Percentiles rank a stretch among this genome's conserved stretches.
Evolutionary conservation across 2,797 vertebrate genomes (phyloP).

Genomic region (Coluber constrictor): DNA sequence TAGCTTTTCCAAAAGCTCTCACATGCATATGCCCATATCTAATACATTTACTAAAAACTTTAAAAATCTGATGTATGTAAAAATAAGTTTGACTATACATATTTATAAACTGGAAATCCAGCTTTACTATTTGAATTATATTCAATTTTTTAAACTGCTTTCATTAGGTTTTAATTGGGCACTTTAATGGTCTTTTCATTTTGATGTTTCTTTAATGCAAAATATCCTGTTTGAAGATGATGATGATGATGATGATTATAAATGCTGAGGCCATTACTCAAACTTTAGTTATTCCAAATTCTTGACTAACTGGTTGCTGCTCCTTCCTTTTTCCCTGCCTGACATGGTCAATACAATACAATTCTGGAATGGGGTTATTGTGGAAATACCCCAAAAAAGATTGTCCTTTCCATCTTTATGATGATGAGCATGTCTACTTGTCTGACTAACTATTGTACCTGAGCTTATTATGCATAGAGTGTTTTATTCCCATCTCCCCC

Average conservation of each 20-base stretch:
- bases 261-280: slow-evolving; percentile 68
- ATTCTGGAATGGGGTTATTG: slow-evolving; percentile 19
- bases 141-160: slow-evolving; percentile 27
- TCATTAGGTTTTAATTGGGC: slow-evolving; percentile 36
- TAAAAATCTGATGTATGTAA: neutral
- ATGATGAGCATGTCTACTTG: slow-evolving; percentile 63
- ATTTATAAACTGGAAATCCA: slow-evolving; percentile 29
- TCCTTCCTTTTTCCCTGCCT: slow-evolving; percentile 57
- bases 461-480: slow-evolving; percentile 25
- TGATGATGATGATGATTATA: slow-evolving; percentile 35
- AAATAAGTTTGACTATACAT: neutral
- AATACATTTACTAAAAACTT: neutral
- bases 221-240: slow-evolving; percentile 14
- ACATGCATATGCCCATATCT: neutral
- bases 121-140: slow-evolving; percentile 32
- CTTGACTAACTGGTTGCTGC: slow-evolving; percentile 73
- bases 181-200: slow-evolving; percentile 39
- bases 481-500: slow-evolving; percentile 33
- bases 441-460: slow-evolving; percentile 32
- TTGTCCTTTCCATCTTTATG: slow-evolving; percentile 40
- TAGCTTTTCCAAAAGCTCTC: neutral
- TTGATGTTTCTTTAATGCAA: neutral
- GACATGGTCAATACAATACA: slow-evolving; percentile 40
- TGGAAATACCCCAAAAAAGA: slow-evolving; percentile 26
- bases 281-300: slow-evolving; percentile 44